A percentile compares a stretch with the other conserved stretches of the same genome.
Evolutionary conservation across 2,113 vertebrate species (phyloP).

Genomic region (Etia nguti): DNA sequence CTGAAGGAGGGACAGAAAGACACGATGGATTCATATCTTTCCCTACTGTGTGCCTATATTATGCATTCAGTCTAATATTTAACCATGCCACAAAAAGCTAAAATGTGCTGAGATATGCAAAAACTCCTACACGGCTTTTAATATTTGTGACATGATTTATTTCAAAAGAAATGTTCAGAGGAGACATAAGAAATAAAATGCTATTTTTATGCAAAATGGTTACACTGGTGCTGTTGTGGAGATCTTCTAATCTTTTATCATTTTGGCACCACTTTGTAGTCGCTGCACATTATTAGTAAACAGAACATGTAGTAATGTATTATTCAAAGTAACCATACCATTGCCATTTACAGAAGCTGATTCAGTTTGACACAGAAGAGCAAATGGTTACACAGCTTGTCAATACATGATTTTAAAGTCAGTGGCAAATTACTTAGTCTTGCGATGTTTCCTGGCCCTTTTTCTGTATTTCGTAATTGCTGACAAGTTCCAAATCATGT

Average conservation of each 20-base stretch:
- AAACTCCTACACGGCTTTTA: neutral
- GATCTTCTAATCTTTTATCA: constrained; percentile 3
- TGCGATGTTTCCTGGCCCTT: neutral
- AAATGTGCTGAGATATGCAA: constrained; percentile 20
- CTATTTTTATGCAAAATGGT: neutral
- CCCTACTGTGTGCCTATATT: neutral
- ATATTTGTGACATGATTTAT: constrained; percentile 37
- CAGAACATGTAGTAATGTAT: neutral
- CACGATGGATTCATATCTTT: constrained; percentile 15
- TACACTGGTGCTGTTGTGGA: neutral
- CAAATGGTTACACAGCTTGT: neutral
- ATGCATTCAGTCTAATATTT: constrained; percentile 31
- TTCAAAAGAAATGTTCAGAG: neutral
- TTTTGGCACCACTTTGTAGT: neutral
- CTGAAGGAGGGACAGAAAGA: neutral
- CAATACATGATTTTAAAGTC: neutral
- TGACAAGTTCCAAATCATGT: neutral
- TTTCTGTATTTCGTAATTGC: neutral
- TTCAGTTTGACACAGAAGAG: neutral
- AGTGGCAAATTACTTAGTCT: neutral
- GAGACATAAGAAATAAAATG: neutral
- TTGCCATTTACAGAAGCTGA: neutral
- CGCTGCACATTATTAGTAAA: neutral
- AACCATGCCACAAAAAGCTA: neutral
- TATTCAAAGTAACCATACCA: constrained; percentile 25